Evolutionary conservation across 2,888 invertebrate genomes (phyloP).

Genomic region (Pilophorus perplexus): DNA sequence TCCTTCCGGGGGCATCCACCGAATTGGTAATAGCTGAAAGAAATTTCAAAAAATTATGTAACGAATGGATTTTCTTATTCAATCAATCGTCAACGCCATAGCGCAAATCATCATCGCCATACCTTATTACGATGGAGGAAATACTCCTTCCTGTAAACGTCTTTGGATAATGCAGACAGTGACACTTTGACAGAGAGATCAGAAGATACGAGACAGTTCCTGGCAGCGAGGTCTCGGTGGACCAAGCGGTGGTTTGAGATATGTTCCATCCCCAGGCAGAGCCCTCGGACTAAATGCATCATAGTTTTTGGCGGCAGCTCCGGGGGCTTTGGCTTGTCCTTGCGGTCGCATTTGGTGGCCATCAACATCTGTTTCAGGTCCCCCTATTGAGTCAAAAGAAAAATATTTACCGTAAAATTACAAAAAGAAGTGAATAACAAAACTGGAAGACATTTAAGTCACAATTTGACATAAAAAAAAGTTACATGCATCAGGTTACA

Average conservation of each 20-base stretch:
- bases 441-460: too few relatives aligned
- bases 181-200: conserved; percentile 80
- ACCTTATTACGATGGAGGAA: conserved; percentile 78
- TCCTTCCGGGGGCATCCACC: conserved; percentile 89
- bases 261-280: conserved; percentile 79
- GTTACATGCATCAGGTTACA: too few relatives aligned
- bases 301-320: conserved; percentile 59
- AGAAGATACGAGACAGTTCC: conserved; percentile 86
- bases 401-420: too few relatives aligned
- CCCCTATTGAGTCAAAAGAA: conserved; percentile 60
- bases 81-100: too few relatives aligned
- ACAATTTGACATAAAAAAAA: too few relatives aligned
- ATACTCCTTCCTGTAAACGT: conserved; percentile 87
- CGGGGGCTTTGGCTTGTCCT: conserved; percentile 50
- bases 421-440: too few relatives aligned
- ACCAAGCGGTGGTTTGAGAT: conserved; percentile 71
- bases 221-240: conserved; percentile 88
- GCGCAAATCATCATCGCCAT: conserved; percentile 39
- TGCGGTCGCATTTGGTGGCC: conserved; percentile 58
- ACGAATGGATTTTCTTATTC: too few relatives aligned
- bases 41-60: not conserved
- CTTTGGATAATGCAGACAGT: conserved; percentile 72
- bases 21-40: conserved; percentile 71
- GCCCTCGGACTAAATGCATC: conserved; percentile 67
- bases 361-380: conserved; percentile 86